Conservation (phyloP, 2,888 invertebrate species). For the Horisme vitalbata region DNA sequence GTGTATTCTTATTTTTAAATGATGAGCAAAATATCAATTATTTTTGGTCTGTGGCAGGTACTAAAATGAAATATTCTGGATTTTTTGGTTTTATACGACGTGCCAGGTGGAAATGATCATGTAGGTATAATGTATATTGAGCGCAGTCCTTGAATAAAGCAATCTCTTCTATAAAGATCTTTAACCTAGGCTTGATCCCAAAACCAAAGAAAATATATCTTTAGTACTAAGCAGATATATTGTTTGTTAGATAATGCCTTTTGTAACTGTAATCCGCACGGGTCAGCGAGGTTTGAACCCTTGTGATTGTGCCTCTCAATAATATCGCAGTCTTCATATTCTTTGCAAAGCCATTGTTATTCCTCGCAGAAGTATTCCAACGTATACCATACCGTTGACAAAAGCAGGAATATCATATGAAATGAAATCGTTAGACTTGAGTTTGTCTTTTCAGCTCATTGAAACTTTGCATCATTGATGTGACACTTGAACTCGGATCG, state of each 20-base stretch:
- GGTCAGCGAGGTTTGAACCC: conserved; percentile 49
- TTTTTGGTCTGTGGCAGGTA: no score
- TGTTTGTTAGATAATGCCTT: conserved; percentile 54
- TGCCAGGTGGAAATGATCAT: conserved; percentile 2
- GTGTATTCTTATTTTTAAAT: no score
- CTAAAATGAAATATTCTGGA: no score
- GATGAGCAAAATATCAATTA: no score
- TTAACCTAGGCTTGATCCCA: conserved; percentile 22
- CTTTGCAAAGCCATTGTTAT: conserved; percentile 9
- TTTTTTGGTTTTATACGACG: no score
- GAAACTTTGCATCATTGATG: background rate
- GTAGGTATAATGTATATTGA: background rate
- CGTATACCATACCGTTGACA: background rate
- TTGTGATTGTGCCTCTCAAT: conserved; percentile 48
- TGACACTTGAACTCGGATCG: no score
- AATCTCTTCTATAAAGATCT: background rate
- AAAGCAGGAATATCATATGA: background rate
- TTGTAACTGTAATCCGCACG: conserved; percentile 52
- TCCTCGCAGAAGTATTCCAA: conserved; percentile 2
- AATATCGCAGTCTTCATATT: conserved; percentile 35
- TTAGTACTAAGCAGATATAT: conserved; percentile 29
- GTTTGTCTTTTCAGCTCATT: conserved; percentile 6
- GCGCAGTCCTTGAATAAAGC: no score
- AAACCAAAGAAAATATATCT: conserved; percentile 29
- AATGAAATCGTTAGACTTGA: conserved; percentile 3